Conservation (phyloP, 2,888 invertebrate genomes). For the Mesodorylaimus sp. region DNA sequence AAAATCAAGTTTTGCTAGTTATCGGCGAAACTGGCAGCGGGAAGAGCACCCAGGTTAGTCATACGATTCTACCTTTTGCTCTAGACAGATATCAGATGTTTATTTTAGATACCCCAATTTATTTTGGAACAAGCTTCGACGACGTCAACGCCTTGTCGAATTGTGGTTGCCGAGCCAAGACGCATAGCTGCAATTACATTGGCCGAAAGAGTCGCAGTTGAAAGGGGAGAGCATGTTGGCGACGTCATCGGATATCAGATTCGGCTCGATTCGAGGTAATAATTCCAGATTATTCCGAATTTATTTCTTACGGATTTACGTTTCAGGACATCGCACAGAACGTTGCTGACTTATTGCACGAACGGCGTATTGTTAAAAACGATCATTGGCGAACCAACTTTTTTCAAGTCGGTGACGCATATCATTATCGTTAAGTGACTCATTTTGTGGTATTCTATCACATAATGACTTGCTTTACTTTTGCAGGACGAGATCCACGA, state of each 20-base stretch:
- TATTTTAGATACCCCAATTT: constrained; percentile 73
- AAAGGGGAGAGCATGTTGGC: constrained; percentile 60
- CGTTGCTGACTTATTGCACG: constrained; percentile 72
- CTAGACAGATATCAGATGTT: too few species aligned
- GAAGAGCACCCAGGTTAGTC: constrained; percentile 80
- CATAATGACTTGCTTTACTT: background rate
- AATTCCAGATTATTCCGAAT: background rate
- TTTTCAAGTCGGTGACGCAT: constrained; percentile 54
- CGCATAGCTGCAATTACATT: constrained; percentile 69
- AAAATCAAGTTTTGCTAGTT: constrained; percentile 45
- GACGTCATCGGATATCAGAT: constrained; percentile 73
- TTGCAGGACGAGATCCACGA: constrained; percentile 90
- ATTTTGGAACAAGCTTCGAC: constrained; percentile 55
- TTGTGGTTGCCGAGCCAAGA: constrained; percentile 81
- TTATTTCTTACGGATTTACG: constrained; percentile 2
- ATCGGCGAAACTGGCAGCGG: constrained; percentile 67
- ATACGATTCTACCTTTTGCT: too few species aligned
- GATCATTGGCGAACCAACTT: constrained; percentile 56
- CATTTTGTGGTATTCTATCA: background rate
- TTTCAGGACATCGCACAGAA: constrained; percentile 51
- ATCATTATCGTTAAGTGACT: constrained; percentile 34
- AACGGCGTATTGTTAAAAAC: constrained; percentile 70
- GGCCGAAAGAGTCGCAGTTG: constrained; percentile 69
- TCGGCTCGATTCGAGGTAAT: constrained; percentile 56
- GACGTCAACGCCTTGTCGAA: constrained; percentile 48